Evolutionary conservation across 2,888 invertebrate species (phyloP), one percentile per base, ranked within the genome.

Genomic region (Agrotis segetum): DNA sequence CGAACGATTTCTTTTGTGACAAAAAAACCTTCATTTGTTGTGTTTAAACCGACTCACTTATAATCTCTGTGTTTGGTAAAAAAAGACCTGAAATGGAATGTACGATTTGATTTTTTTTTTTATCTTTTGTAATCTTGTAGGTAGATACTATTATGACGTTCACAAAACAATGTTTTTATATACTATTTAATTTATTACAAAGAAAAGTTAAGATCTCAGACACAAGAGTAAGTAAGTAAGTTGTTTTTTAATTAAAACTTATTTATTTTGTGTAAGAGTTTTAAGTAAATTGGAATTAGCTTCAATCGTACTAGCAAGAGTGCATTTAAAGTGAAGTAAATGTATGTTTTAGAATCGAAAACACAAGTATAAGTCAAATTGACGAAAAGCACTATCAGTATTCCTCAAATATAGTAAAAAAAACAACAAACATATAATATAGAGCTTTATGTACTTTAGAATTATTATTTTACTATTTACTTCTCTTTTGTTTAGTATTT

Each of bases 1-100:
- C n/a, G 5, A 68, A 24, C 40, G 16, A 62, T 19, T 73, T 46
- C 34, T 44, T 50, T 17, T 24, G 40, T 40, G 11, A 40, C 40
- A 14, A 1, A 9, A 17, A 58, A 61, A 52, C 16, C 0, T 24
- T 24, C 17, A 50, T 29, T 46, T 66, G 47, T 58, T 59, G 19
- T 50, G 16, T 49, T 2, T 19, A 58, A 17, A 46, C 19, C 4
- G 5, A 34, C 24, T 58, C 11, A 21, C n/a, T 49, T 60, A 49
- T 24, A 24, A 24, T 19, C 14, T 74, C 9, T 46, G 44, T 29
- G 24, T n/a, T 24, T 61, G 52, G 11, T 3, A 14, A 40, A 24
- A 77, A 50, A 17, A 0, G 21, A 14, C 40, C 34, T 50, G 24
- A 46, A 50, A 56, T 16, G 7, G 7, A 49, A 29, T 29, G 14